Evolutionary conservation across 2,888 invertebrate species (phyloP).

Genomic region (Muschampia plurimacula): DNA sequence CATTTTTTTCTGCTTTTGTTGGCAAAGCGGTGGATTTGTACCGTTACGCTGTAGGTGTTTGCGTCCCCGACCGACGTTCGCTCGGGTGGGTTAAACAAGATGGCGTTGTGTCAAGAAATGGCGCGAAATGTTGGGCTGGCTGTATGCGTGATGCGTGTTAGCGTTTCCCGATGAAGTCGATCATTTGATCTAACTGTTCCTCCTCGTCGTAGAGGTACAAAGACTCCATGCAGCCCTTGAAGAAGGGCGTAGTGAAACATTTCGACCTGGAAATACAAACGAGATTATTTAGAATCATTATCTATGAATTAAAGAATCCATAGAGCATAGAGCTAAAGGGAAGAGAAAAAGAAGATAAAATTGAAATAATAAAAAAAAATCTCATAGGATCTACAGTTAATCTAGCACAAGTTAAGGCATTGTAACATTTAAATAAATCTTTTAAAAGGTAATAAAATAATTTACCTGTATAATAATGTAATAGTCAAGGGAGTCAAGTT

Average conservation of each 20-base stretch:
- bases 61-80: conserved; percentile 57
- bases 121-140: conserved; percentile 58
- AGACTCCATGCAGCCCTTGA: conserved; percentile 93
- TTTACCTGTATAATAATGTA: no score
- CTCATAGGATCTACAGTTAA: background rate
- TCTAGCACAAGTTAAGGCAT: background rate
- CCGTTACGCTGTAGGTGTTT: conserved; percentile 57
- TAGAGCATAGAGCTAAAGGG: background rate
- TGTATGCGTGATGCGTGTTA: conserved; percentile 59
- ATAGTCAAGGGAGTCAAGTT: no score
- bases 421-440: background rate
- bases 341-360: background rate
- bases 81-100: conserved; percentile 61
- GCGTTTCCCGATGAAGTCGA: conserved; percentile 91
- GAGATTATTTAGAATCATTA: conserved; percentile 33
- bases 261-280: conserved; percentile 87
- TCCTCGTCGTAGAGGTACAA: conserved; percentile 91
- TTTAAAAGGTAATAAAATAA: background rate
- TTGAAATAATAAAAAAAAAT: background rate
- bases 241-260: conserved; percentile 92
- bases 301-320: background rate
- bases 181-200: conserved; percentile 91
- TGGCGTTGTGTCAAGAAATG: conserved; percentile 61
- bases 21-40: conserved; percentile 67
- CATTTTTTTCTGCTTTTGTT: conserved; percentile 68